Percentiles rank a stretch among this genome's conserved stretches.
Conservation (phyloP, 1,140 invertebrate genomes). For the Lithobius niger region DNA sequence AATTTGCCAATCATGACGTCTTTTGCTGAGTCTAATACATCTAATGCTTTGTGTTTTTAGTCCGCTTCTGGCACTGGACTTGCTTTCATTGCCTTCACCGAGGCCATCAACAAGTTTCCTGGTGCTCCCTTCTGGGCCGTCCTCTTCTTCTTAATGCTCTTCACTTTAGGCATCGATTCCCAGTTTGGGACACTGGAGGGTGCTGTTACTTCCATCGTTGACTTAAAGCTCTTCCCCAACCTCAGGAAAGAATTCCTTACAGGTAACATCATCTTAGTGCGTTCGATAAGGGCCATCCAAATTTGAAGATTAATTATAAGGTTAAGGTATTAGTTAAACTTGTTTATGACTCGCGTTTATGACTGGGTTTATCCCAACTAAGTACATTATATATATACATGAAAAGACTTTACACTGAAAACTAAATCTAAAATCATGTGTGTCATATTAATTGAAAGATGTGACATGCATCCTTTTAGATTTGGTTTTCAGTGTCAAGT, state of each 20-base stretch:
- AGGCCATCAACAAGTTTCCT: conserved; percentile 91
- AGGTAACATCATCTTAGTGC: no score
- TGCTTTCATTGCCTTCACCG: conserved; percentile 91
- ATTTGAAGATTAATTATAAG: no score
- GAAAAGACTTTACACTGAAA: no score
- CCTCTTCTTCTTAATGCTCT: conserved; percentile 89
- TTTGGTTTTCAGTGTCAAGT: no score
- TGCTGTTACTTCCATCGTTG: conserved; percentile 87
- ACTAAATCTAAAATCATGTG: no score
- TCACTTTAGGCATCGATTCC: conserved; percentile 86
- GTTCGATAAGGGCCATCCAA: no score
- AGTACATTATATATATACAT: no score
- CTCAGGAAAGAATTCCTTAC: conserved; percentile 82
- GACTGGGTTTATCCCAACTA: no score
- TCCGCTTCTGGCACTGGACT: conserved; percentile 82
- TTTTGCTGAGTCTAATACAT: neutral
- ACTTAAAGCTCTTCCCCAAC: conserved; percentile 87
- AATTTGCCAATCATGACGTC: neutral
- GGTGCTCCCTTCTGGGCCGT: conserved; percentile 87
- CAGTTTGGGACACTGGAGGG: conserved; percentile 92
- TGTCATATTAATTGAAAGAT: no score
- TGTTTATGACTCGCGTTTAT: no score
- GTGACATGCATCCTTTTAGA: no score
- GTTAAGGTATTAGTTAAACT: no score
- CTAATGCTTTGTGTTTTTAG: conserved; percentile 42